Conservation (phyloP, 2,113 vertebrate species). For the Ceyx margarethae region DNA sequence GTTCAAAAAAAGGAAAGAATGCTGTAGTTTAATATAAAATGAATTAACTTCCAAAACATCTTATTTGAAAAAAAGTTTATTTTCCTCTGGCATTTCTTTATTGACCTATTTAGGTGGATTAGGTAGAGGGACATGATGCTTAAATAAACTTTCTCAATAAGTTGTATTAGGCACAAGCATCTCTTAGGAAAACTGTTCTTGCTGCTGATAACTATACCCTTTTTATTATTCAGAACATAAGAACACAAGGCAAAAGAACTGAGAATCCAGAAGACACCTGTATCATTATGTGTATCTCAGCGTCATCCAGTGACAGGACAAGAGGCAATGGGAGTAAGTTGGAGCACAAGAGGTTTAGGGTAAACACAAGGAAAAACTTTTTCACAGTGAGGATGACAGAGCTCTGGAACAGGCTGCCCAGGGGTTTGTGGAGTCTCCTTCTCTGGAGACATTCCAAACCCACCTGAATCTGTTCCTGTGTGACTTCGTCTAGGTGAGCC, state of each 20-base stretch:
- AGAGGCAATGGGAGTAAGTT: no score
- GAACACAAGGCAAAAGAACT: background rate
- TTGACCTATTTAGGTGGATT: conserved; percentile 34
- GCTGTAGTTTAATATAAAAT: conserved; percentile 8
- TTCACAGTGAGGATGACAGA: no score
- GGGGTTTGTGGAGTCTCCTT: no score
- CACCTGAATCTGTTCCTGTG: no score
- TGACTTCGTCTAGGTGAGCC: no score
- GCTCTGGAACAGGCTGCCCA: no score
- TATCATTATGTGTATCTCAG: background rate
- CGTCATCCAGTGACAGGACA: no score
- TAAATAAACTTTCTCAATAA: conserved; percentile 25
- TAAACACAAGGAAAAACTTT: no score
- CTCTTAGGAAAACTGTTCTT: background rate
- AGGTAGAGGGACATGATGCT: background rate
- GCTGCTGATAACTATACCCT: background rate
- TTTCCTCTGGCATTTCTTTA: background rate
- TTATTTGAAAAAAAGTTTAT: background rate
- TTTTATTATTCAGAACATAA: background rate
- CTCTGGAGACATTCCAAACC: no score
- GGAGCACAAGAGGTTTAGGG: no score
- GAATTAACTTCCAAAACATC: background rate
- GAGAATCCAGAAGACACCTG: background rate
- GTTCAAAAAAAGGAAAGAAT: background rate
- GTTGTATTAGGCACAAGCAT: background rate